Base-by-base conservation (phyloP, 2,113 vertebrate species). In the Tauraco erythrolophus region DNA sequence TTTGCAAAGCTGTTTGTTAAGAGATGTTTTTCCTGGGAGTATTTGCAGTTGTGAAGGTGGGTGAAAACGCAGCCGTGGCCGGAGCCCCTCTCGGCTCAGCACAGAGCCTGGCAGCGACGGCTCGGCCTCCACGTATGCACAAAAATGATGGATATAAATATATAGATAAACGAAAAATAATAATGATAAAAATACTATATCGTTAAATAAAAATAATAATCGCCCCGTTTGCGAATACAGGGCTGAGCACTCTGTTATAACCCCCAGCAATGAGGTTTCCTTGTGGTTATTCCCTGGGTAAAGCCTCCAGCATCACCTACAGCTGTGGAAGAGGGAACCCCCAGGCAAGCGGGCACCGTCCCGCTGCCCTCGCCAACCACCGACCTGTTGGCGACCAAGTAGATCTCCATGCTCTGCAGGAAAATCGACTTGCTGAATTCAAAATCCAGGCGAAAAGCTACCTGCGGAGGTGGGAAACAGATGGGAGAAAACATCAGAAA, bases 361-460 rank as follows among this genome's bases (percentile, higher is more conserved):
- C 43, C 3, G 0, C 8, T 1, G 10, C 9, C 28, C 28, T 31
- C 4, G 5, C 14, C 11, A 17, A 19, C 7, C 69, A 31, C 95
- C 95, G 64, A 99, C 99, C 99, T 99, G 98, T 89, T 98, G 24
- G 98, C 90, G 1, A 87, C 56, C 84, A 99, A 95, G 83, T 86
- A 62, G 77, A 99, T 97, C 75, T 98, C 98, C 84, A 99, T 50
- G 41, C 98, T 98, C 72, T 99, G 98, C 79, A 99, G 97, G 94
- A 99, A 99, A 68, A 98, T 8, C 0, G 98, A 98, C 35, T 97
- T 99, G 96, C 98, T 99, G 97, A 99, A 99, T 74, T 99, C 99
- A 35, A 99, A 99, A 98, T 99, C 99, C 94, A 99, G 95, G 12
- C 98, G 98, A 95, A 99, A 99, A 53, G 98, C 98, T 3, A 99